Evolutionary conservation across 2,113 vertebrate genomes (phyloP), one percentile per base, ranked within the genome.

Genomic region (Carassius carassius): DNA sequence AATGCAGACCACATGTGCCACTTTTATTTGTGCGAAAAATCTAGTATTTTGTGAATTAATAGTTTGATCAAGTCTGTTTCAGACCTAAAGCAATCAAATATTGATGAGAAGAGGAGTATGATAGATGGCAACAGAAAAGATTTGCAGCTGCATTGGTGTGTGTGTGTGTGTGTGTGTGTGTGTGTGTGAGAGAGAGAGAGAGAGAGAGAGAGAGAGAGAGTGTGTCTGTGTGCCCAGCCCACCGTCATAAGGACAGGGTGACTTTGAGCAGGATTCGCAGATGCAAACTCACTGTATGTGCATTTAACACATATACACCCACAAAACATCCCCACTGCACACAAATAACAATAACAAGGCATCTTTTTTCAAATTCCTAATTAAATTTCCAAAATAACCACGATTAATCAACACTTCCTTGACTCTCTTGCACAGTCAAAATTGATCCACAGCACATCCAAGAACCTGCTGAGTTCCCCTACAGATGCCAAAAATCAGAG

Each of bases 181-280:
- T 44, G 44, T 44, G 44, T 44, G 44, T 7, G 37, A 1, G 74
- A 25, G 86, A 89, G 88, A 65, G 81, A 21, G 88, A 65, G 81
- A 21, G 37, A 1, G 74, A 25, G 86, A 89, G 88, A 65, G 81
- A 21, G 37, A 1, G 74, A 25, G 86, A 89, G 88, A 65, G 81
- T 19, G 67, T 87, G 74, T 21, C 81, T 29, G 75, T 21, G 82
- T 32, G 62, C 65, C 29, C 56, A 90, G 89, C 83, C 75, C 86
- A 67, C 83, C 58, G 58, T 88, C 90, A 89, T 89, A 89, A 92
- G 91, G 92, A 93, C 92, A 90, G 86, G 89, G 92, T 95, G 93
- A 94, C 93, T 94, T 95, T 94, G 91, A 93, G 84, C 37, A 6
- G 78, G 44, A 91, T 89, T 86, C 47, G 7, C 78, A 73, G 70